Evolutionary conservation across 2,113 vertebrate species (phyloP).

Genomic region (Phyllostomus hastatus): DNA sequence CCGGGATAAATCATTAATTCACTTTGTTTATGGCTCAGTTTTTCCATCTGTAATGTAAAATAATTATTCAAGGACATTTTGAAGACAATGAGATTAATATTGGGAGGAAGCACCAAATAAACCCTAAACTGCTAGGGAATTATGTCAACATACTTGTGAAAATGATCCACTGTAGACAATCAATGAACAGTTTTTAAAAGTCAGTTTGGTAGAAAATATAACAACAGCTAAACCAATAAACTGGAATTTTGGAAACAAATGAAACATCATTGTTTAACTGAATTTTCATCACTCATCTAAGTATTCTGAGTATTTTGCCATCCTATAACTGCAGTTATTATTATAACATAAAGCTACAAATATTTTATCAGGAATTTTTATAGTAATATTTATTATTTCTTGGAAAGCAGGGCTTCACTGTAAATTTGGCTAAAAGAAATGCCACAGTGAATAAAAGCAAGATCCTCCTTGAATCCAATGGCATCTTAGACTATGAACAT

Average conservation of each 20-base stretch:
- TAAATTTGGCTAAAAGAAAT: constrained; percentile 17
- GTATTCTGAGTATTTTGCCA: not conserved
- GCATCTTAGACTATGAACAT: not conserved
- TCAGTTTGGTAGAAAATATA: constrained; percentile 1
- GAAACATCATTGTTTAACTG: not conserved
- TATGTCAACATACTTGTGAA: not conserved
- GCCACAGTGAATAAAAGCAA: not conserved
- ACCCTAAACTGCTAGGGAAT: not conserved
- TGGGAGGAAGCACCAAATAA: not conserved
- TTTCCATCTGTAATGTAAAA: constrained; percentile 32
- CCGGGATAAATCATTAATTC: not conserved
- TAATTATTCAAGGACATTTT: not conserved
- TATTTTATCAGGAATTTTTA: not conserved
- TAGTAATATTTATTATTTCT: constrained; percentile 11
- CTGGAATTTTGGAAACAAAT: not conserved
- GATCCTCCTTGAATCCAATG: not conserved
- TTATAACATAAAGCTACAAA: not conserved
- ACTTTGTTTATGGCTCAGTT: not conserved
- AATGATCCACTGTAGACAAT: not conserved
- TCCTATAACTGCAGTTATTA: not conserved
- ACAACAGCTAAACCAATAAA: not conserved
- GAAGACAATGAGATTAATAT: not conserved
- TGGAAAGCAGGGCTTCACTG: not conserved
- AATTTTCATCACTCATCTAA: not conserved
- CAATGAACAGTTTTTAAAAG: not conserved